phyloP scores from a whole-genome alignment of 1,140 invertebrate species.

The Magallana angulata region DNA sequence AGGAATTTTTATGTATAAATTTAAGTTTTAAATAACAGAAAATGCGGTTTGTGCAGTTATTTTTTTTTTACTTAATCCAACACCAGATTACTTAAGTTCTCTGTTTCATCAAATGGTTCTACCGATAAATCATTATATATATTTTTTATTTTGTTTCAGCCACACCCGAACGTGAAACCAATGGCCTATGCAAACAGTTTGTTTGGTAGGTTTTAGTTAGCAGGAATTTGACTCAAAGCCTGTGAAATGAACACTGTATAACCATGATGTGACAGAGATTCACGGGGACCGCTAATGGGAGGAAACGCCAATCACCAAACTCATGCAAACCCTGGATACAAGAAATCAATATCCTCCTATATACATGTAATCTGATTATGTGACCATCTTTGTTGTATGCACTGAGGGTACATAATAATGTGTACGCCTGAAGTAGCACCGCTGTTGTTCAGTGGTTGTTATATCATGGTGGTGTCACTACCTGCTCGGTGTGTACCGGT shows the following conservation, averaged over 20 bases:
- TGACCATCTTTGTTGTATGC: neutral
- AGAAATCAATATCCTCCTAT: neutral
- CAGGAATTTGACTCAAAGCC: neutral
- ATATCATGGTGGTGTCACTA: too few species aligned
- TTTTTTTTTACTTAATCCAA: too few species aligned
- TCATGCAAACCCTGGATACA: neutral
- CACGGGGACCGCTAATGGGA: too few species aligned
- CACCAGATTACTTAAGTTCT: too few species aligned
- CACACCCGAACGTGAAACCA: conserved; percentile 97
- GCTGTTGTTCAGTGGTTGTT: neutral
- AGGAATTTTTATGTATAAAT: too few species aligned
- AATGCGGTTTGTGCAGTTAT: too few species aligned
- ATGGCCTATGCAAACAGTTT: conserved; percentile 91
- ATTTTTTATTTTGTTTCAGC: conserved; percentile 84
- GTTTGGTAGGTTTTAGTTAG: conserved; percentile 72
- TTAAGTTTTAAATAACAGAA: too few species aligned
- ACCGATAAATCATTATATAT: too few species aligned
- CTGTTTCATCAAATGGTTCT: too few species aligned
- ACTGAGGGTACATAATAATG: neutral
- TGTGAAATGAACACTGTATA: neutral
- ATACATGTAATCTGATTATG: neutral
- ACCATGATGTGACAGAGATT: neutral
- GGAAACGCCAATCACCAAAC: too few species aligned
- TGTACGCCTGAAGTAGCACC: neutral
- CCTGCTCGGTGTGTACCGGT: neutral